Base-by-base conservation (phyloP, 2,797 vertebrate species). In the Lophotriccus pileatus region DNA sequence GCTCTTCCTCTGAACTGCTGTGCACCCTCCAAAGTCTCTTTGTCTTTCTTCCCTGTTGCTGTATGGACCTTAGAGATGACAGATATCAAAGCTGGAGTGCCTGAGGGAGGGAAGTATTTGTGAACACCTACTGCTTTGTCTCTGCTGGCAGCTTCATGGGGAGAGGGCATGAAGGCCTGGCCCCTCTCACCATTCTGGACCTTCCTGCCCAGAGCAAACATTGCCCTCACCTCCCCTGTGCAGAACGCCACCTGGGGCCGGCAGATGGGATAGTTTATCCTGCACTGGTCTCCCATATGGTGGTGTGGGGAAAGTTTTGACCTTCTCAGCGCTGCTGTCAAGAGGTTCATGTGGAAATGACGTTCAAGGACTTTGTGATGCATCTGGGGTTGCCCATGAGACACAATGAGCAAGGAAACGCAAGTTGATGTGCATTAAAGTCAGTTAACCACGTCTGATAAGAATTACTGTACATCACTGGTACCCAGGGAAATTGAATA, bases 201-300 rank as follows among this genome's bases (percentile, higher is more conserved):
- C 41, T 46, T 23, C 9, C 28, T 55, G 46, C 44, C 21, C 43
- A 37, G 44, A 58, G 37, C 30, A 39, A 49, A 30, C 25, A 9
- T 59, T 75, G n/a, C 46, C 6, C 19, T 41, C 41, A 66, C 37
- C 22, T 50, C 22, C n/a, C 62, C 32, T 43, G 13, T 59, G 52
- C 49, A 69, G 34, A 43, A 46, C 21, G 3, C 30, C 0, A 0
- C 30, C n/a, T 0, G 4, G 47, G 24, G 5, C 0, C 5, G 27
- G 46, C 36, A 68, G 46, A 20, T 78, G 16, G 36, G 25, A 13
- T 25, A 32, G 36, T 58, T 79, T 53, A 15, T 53, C 58, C 28
- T 56, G 5, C 12, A 0, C 4, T 49, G 30, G 18, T 69, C n/a
- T 76, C n/a, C 39, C 10, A 3, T 30, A 9, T 43, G 18, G 28